These are phyloP conservation scores for Drosophila burlai DNA, from an alignment of 1,140 invertebrate species.

Conservation along the genomic window DNA sequence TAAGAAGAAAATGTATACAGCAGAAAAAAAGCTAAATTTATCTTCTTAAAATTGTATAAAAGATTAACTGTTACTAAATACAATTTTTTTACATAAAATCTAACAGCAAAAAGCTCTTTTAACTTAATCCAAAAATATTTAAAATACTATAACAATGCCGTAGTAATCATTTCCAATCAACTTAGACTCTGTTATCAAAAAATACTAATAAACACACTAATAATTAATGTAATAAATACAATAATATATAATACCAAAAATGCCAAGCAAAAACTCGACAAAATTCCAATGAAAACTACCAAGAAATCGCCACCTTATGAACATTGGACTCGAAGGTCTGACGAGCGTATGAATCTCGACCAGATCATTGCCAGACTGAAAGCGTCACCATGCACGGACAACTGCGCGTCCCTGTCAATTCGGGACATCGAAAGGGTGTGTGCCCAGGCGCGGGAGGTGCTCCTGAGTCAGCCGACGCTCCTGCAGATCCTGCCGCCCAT, in stretches of 20 bases:
- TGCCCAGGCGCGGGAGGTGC: conserved; percentile 97
- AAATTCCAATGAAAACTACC: not conserved
- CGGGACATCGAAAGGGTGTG: conserved; percentile 97
- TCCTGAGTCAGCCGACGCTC: conserved; percentile 98
- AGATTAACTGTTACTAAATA: not conserved
- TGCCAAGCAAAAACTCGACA: not conserved
- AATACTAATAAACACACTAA: not conserved
- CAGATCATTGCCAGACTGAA: conserved; percentile 45
- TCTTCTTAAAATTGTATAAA: not conserved
- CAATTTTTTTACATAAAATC: not conserved
- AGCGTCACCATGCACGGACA: not conserved
- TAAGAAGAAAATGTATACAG: not conserved
- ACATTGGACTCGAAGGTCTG: not conserved
- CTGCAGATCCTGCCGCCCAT: conserved; percentile 98
- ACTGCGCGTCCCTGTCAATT: conserved; percentile 93
- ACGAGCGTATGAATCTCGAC: conserved; percentile 28
- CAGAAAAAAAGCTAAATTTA: not conserved
- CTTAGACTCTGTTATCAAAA: not conserved
- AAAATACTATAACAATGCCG: not conserved
- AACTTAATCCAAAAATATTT: not conserved
- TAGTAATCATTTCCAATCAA: not conserved
- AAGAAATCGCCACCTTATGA: not conserved
- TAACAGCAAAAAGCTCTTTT: too few species aligned
- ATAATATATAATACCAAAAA: not conserved
- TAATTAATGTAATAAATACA: too few species aligned